Evolutionary conservation across 2,797 vertebrate genomes (phyloP), one percentile per base, ranked within the genome.

Genomic region (Schizopygopsis malacanthus): DNA sequence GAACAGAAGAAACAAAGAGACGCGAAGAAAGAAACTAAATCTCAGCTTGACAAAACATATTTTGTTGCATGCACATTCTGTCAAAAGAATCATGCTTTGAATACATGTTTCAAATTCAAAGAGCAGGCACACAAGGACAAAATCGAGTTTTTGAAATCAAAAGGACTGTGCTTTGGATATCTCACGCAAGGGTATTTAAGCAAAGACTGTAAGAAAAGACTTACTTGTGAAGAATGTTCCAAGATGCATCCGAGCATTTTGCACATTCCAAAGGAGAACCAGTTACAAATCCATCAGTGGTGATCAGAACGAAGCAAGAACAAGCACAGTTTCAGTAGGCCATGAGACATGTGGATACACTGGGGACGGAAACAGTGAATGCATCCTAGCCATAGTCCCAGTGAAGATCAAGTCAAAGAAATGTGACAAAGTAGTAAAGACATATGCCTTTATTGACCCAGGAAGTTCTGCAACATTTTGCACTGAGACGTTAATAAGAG

Each of bases 161-260:
- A 69, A 16, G 13, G 67, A 69, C 37, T 69, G 28, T 69, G 33
- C 33, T 71, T 83, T 45, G 81, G 81, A 22, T 82, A 69, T 41
- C 52, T 73, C 3, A 25, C 1, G n/a, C 28, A 37, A 25, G 67
- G 67, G 33, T 69, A 82, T 20, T 25, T 82, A 7, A 72, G 67
- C 25, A 82, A 70, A 13, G 33, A 56, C 25, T 82, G 45, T 25
- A 6, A 20, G 8, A 13, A 22, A 39, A 52, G 18, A 18, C 25
- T 33, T 12, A 20, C 33, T 2, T 69, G 80, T 41, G 33, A 76
- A 16, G 52, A 39, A 33, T 90, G 84, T 79, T 28, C 50, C 37
- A 50, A 72, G 41, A 84, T 43, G 18, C 87, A 84, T 6, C 82
- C 81, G 43, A 71, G n/a, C 1, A 6, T 86, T 28, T 45, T 89